phyloP scores from a whole-genome alignment of 2,888 invertebrate genomes.

The Leptarthrus brevirostris region DNA sequence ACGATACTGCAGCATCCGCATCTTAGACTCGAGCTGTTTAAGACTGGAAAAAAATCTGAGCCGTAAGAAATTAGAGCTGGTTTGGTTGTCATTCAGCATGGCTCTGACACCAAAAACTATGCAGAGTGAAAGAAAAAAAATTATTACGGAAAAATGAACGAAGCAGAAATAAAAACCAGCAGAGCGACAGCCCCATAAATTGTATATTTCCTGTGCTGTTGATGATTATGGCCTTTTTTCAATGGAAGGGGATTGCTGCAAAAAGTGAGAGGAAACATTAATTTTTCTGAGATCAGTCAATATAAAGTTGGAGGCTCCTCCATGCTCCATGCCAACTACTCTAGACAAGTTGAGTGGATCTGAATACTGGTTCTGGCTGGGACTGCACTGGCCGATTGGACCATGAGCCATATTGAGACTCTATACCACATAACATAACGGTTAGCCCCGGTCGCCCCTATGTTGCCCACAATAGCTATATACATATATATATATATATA shows the following conservation, averaged over 20 bases:
- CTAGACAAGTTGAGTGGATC: slow-evolving; percentile 28
- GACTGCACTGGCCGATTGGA: slow-evolving; percentile 16
- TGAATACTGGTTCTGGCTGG: slow-evolving; percentile 23
- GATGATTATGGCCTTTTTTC: slow-evolving; percentile 45
- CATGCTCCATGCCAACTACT: slow-evolving; percentile 17
- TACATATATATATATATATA: too few relatives aligned
- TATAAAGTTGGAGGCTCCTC: slow-evolving; percentile 38
- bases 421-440: not conserved
- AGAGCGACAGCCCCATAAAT: slow-evolving; percentile 47
- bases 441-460: not conserved
- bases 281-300: slow-evolving; percentile 44
- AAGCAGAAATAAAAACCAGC: not conserved
- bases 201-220: slow-evolving; percentile 48
- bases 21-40: not conserved
- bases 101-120: slow-evolving; percentile 23
- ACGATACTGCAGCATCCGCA: slow-evolving; percentile 39
- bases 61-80: slow-evolving; percentile 31
- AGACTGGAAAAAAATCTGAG: slow-evolving; percentile 19
- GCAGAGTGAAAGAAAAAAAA: slow-evolving; percentile 14
- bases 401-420: slow-evolving; percentile 30
- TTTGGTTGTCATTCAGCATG: slow-evolving; percentile 21
- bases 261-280: slow-evolving; percentile 50
- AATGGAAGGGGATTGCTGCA: slow-evolving; percentile 42
- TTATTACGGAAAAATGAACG: slow-evolving; percentile 2
- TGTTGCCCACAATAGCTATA: not conserved